Conservation (phyloP, 2,113 vertebrate genomes). For the Saguinus imperator region DNA sequence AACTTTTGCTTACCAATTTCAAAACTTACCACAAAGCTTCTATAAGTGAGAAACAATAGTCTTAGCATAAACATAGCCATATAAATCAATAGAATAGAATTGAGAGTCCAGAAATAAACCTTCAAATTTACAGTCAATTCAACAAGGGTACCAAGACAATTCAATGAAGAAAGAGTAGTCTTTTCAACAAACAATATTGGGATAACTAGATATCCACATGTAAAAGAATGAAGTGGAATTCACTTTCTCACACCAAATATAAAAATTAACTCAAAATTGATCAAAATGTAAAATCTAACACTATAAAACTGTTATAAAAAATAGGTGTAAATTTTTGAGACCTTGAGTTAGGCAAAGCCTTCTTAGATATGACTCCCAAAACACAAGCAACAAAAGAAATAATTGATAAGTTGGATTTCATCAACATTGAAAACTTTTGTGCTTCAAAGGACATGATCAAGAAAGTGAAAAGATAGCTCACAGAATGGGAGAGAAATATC, state of each 20-base stretch:
- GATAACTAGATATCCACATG: background rate
- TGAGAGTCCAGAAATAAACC: background rate
- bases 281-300: background rate
- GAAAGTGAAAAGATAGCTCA: background rate
- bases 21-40: background rate
- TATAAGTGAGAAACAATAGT: background rate
- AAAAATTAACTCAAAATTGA: slow-evolving; percentile 9
- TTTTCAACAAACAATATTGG: background rate
- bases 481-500: background rate
- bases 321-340: background rate
- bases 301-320: background rate
- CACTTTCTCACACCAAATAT: background rate
- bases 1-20: background rate
- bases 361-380: background rate
- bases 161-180: background rate
- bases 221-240: background rate
- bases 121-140: background rate
- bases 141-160: background rate
- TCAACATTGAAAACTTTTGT: background rate
- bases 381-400: background rate
- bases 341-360: background rate
- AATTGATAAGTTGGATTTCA: background rate
- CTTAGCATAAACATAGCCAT: background rate
- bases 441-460: background rate
- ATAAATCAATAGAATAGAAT: background rate